Evolutionary conservation across 2,113 vertebrate species (phyloP), one percentile per base, ranked within the genome.

Genomic region (Donacobius atricapilla): DNA sequence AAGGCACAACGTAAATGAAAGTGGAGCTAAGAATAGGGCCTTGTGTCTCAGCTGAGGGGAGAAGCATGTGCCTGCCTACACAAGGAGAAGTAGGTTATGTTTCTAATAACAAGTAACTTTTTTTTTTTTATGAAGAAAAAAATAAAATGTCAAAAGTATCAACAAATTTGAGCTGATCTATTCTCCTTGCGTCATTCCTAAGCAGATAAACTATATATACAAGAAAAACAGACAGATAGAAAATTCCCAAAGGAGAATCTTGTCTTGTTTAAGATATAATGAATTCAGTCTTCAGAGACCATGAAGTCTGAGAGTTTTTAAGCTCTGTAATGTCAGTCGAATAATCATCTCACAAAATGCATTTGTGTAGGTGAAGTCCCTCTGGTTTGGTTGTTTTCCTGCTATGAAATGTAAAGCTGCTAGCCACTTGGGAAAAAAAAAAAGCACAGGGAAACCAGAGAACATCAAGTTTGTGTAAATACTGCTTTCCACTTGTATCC

Each of bases 321-420:
- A 93, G 82, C 91, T 93, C 86, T 90, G 65, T 93, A 96, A 96
- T 97, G 89, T 96, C 96, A 90, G 93, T 81, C 13, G n/a, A 96
- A 96, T 97, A 97, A 98, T 97, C 96, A 97, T 83, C 79, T 70
- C 91, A 92, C 90, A 78, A 92, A 97, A 95, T 83, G 71, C 68
- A 39, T 94, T 92, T 91, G 83, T 97, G 95, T 87, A 97, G 96
- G 97, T 97, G 94, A 97, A 93, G 93, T 95, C 96, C 79, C 95
- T 95, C 68, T 84, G 87, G 93, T 95, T 98, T 95, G 68, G 82
- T 80, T 92, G 57, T 84, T 97, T 97, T 96, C 88, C 90, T 94
- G 92, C 96, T 95, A 94, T 76, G 88, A 97, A 97, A 90, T 44
- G 95, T 85, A 97, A 97, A 97, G 92, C 91, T 93, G 63, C 65